Conservation (phyloP, 2,888 invertebrate species). For the Eupithecia insigniata region DNA sequence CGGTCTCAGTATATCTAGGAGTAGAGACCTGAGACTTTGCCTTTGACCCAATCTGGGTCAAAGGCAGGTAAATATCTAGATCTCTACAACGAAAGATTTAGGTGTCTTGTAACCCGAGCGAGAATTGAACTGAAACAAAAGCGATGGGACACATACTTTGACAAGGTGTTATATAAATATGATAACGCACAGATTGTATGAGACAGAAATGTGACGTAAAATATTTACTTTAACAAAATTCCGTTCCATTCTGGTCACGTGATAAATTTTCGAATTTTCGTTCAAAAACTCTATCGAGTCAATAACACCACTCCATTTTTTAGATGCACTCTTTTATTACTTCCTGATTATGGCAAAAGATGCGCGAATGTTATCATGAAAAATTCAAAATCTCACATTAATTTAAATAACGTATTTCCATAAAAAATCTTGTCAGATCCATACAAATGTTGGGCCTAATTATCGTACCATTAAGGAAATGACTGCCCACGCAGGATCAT, state of each 20-base stretch:
- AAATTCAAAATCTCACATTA: neutral
- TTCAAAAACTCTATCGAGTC: neutral
- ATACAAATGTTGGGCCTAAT: constrained; percentile 28
- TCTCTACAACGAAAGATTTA: neutral
- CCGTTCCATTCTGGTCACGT: neutral
- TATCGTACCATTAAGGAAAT: constrained; percentile 32
- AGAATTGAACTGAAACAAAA: neutral
- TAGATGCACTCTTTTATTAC: neutral
- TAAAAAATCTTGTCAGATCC: constrained; percentile 32
- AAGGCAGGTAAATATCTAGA: too few species aligned
- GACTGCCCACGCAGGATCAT: constrained; percentile 34
- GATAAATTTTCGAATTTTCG: neutral
- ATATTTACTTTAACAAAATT: too few species aligned
- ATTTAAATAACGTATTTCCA: constrained; percentile 22
- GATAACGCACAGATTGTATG: too few species aligned
- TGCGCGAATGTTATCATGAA: neutral
- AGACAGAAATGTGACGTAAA: too few species aligned
- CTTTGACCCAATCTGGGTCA: neutral
- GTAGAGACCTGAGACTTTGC: neutral
- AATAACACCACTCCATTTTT: neutral
- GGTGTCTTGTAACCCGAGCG: neutral
- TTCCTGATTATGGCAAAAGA: neutral
- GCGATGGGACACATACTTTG: neutral
- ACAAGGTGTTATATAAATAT: too few species aligned
- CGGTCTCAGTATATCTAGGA: neutral